Conservation (phyloP, 2,797 vertebrate species). For the Anguilla marmorata region DNA sequence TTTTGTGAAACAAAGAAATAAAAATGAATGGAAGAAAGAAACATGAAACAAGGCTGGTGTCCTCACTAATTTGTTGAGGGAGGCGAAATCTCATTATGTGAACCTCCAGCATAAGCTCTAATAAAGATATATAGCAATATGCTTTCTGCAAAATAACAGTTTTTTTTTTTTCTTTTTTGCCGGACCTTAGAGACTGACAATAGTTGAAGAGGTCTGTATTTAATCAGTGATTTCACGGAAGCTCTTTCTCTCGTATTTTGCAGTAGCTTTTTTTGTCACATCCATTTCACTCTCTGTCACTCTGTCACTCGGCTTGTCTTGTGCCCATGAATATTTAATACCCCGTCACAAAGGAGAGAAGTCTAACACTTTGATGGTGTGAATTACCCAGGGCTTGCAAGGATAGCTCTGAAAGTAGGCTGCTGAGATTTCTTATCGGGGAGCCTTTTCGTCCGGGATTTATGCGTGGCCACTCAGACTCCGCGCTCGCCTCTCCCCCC, state of each 20-base stretch:
- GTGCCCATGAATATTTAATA: constrained; percentile 11
- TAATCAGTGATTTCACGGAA: neutral
- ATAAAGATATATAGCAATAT: neutral
- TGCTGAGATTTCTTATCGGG: neutral
- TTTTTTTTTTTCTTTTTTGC: neutral
- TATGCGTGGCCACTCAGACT: neutral
- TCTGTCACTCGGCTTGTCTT: neutral
- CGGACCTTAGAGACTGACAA: neutral
- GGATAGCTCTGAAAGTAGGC: neutral
- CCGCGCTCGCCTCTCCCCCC: neutral
- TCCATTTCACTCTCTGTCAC: constrained; percentile 15
- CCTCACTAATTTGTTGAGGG: neutral
- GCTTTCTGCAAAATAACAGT: neutral
- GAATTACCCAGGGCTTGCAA: constrained; percentile 8
- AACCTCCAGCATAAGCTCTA: neutral
- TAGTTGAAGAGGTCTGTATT: neutral
- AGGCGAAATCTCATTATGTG: neutral
- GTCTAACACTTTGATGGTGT: constrained; percentile 14
- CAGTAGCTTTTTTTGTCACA: neutral
- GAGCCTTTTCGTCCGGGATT: neutral
- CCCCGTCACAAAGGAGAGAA: neutral
- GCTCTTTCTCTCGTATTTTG: neutral
- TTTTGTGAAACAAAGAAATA: neutral
- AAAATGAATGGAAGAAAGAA: neutral
- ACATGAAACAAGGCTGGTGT: neutral